These are phyloP conservation scores for Excalfactoria chinensis DNA, from an alignment of 2,113 vertebrate genomes.

Conservation along the genomic window DNA sequence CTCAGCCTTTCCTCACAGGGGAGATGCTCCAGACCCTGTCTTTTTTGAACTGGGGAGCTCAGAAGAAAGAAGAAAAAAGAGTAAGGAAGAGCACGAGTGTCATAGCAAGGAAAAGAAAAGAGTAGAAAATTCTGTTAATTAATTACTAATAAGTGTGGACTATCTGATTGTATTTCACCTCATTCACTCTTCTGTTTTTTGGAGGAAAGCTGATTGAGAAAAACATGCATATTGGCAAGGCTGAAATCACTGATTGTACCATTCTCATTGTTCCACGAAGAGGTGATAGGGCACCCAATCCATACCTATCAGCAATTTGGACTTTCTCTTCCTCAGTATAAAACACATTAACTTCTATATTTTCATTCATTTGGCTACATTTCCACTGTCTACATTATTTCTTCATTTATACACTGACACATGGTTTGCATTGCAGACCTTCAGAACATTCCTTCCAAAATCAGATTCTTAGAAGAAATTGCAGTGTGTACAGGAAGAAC, in stretches of 20 bases:
- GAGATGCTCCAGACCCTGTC: no score
- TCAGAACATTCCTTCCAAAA: not conserved
- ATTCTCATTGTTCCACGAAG: not conserved
- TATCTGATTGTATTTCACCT: not conserved
- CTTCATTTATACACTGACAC: not conserved
- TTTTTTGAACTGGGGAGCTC: no score
- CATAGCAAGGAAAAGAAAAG: not conserved
- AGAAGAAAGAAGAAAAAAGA: not conserved
- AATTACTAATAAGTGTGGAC: not conserved
- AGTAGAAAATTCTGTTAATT: not conserved
- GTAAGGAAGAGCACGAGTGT: not conserved
- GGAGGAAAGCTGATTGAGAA: not conserved
- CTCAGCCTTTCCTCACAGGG: no score
- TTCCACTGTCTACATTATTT: not conserved
- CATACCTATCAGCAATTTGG: not conserved
- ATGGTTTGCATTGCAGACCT: not conserved
- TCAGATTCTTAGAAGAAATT: not conserved
- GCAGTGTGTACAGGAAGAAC: not conserved
- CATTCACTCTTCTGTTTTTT: not conserved
- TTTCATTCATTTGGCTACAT: not conserved
- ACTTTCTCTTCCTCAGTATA: not conserved
- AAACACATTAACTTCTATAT: not conserved
- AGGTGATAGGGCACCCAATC: accelerated
- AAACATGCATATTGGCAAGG: not conserved
- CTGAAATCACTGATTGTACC: not conserved